phyloP scores from a whole-genome alignment of 2,113 vertebrate species.

The Ursus arctos region DNA sequence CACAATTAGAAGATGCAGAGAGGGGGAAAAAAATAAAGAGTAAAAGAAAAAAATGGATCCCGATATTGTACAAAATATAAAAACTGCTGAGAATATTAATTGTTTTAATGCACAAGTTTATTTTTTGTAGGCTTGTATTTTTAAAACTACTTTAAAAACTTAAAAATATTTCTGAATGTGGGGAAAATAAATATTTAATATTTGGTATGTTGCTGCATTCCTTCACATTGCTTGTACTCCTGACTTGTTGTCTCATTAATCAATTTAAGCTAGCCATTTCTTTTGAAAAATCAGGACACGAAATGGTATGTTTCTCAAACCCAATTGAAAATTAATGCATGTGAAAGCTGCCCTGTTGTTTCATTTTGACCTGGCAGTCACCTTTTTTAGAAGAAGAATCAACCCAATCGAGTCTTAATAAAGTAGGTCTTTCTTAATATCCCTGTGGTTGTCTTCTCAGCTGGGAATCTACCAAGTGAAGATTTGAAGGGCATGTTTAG shows the following conservation, averaged over 20 bases:
- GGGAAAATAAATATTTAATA: not conserved
- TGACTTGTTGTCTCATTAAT: not conserved
- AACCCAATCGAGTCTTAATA: constrained; percentile 61
- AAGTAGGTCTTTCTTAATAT: constrained; percentile 56
- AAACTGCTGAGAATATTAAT: not conserved
- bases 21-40: not conserved
- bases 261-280: not conserved
- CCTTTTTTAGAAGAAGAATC: constrained; percentile 34
- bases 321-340: not conserved
- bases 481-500: constrained; percentile 73
- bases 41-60: not conserved
- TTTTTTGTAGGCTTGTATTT: not conserved
- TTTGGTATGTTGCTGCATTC: not conserved
- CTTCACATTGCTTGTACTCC: not conserved
- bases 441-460: constrained; percentile 39
- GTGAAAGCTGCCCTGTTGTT: not conserved
- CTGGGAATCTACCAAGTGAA: constrained; percentile 72
- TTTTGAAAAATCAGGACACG: not conserved
- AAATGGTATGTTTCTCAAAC: not conserved
- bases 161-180: not conserved
- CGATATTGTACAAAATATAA: not conserved
- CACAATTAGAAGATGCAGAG: not conserved
- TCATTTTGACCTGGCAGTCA: not conserved
- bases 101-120: not conserved
- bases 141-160: not conserved